Evolutionary conservation across 1,140 invertebrate species (phyloP), one percentile per base, ranked within the genome.

Genomic region (Pogonognathellus flavescens): DNA sequence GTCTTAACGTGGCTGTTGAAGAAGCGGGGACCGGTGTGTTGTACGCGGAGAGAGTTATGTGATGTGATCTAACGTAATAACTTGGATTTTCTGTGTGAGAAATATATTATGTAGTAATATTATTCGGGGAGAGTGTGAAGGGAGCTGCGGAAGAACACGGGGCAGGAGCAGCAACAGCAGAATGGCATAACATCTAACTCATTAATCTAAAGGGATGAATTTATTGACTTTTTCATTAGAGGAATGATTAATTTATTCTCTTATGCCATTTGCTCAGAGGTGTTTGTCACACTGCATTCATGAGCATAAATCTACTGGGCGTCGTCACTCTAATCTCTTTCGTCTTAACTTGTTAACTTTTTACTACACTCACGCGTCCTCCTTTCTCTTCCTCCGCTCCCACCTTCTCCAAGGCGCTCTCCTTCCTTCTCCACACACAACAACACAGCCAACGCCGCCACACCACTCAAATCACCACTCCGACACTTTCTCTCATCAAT

Each of bases 161-260:
- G n/a, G 31, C 31, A 41, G 31, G n/a, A n/a, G n/a, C n/a, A 41
- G 31, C 31, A 1, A 6, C 31, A 41, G 2, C 31, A 41, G 18
- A 1, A 18, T 49, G n/a, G 41, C 18, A 31, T 25, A 60, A 76
- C 70, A 76, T 76, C 70, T 41, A 76, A 49, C 85, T 85, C 85
- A 85, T 85, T 85, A 85, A 85, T 85, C 85, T 85, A 72, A 50
- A 55, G 60, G 85, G 85, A 82, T 82, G 62, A 82, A 82, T 82
- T 82, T 85, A 85, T 85, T 85, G 85, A 82, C 85, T 85, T 85
- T 85, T 85, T 85, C 85, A 85, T 85, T 85, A 85, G 62, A 82
- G 85, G 66, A 82, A 85, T 85, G 85, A 85, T 85, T 85, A 85
- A 85, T 85, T 85, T 83, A 82, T 85, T 85, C 85, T 52, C 72